Evolutionary conservation across 2,797 vertebrate genomes (phyloP).

Genomic region (Sciaenops ocellatus): DNA sequence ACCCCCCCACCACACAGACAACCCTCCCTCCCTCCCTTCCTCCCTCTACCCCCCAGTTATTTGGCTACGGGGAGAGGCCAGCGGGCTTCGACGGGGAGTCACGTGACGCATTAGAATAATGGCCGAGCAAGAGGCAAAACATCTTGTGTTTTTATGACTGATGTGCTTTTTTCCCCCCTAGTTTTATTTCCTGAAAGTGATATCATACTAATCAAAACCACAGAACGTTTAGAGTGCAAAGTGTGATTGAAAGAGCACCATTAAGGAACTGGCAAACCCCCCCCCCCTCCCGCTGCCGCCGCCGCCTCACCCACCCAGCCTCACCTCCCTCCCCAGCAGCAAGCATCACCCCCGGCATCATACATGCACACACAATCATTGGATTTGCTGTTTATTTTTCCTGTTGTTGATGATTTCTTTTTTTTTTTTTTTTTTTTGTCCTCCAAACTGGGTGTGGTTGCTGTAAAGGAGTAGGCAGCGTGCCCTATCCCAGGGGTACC

Average conservation of each 20-base stretch:
- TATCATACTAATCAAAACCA: conserved; percentile 97
- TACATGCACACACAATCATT: conserved; percentile 38
- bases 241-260: conserved; percentile 96
- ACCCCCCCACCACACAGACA: conserved; percentile 39
- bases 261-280: conserved; percentile 85
- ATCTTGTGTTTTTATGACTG: conserved; percentile 90
- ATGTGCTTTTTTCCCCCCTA: conserved; percentile 70
- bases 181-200: conserved; percentile 88
- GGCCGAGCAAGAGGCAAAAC: conserved; percentile 87
- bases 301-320: too few species aligned
- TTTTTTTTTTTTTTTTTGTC: conserved; percentile 77
- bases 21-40: too few species aligned
- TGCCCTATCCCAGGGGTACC: conserved; percentile 52
- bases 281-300: conserved; percentile 17
- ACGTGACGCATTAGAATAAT: conserved; percentile 99
- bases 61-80: conserved; percentile 72
- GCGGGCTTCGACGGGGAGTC: conserved; percentile 79
- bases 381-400: conserved; percentile 64
- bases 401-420: conserved; percentile 66
- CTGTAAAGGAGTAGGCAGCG: conserved; percentile 67
- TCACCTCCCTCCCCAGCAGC: conserved; percentile 2
- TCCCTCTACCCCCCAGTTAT: conserved; percentile 51
- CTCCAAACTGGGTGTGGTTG: conserved; percentile 93
- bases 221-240: conserved; percentile 96
- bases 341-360: conserved; percentile 47